Base-by-base conservation (phyloP, 53 echinoderm and acorn worm genomes). In the Zoroaster sp. region DNA sequence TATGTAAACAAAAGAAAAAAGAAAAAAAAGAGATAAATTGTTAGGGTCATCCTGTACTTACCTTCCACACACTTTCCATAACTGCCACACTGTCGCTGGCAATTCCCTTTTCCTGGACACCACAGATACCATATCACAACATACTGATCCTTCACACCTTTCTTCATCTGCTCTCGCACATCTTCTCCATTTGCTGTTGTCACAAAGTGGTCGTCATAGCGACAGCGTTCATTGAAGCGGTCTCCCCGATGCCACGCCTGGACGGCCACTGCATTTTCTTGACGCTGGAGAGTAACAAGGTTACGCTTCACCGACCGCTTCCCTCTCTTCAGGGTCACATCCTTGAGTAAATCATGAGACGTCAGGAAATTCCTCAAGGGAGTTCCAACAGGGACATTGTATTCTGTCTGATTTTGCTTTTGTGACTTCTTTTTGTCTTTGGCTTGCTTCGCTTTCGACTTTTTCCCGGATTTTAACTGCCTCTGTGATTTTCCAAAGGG, bases 51-150 rank as follows among this genome's bases (percentile, higher is more conserved):
- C 13, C 15, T 4, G 10, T 51, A 72, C 87, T 74, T 17, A 94
- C 94, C 92, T 75, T 86, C 21, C 0, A 73, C 21, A 75, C 94
- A 94, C 15, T 37, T 59, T 25, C 94, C 94, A 34, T 94, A 75
- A 63, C 90, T 87, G 9, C 94, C 94, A 75, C 94, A 94, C 70
- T 78, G 87, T 63, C 94, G 77, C 8, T 49, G 86, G 43, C 94
- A 94, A 36, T 92, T 92, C 3, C 94, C 94, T 45, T 94, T 85
- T 43, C 94, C 94, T 30, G 94, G 89, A 74, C 94, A 94, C 89
- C 89, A 94, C 21, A 94, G 69, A 70, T 94, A 94, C 94, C 94
- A 94, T 2, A 89, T 87, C 53, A 94, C 94, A 15, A 92, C 94
- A 75, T 87, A 94, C 88, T 87, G 73, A n/a, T 92, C 89, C 39